Evolutionary conservation across 2,888 invertebrate species (phyloP).

Genomic region (Drosophila melanocephala): DNA sequence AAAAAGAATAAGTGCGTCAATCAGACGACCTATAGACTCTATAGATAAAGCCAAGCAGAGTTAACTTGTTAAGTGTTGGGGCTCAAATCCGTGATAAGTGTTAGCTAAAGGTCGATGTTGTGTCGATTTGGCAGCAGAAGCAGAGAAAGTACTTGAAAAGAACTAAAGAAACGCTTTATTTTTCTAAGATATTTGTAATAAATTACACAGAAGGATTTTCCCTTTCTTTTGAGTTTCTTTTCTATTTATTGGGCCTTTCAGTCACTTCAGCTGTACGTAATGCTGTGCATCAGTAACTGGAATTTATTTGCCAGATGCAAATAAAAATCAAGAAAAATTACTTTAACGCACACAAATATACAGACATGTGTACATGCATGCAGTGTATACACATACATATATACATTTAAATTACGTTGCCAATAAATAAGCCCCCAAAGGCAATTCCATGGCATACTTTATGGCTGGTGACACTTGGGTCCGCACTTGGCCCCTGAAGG

Average conservation of each 20-base stretch:
- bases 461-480: conserved; percentile 56
- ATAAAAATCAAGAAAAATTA: conserved; percentile 57
- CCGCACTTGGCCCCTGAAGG: conserved; percentile 19
- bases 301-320: conserved; percentile 42
- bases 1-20: background rate
- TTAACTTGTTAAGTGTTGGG: conserved; percentile 20
- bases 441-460: conserved; percentile 62
- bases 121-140: background rate
- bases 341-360: conserved; percentile 24
- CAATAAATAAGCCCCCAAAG: conserved; percentile 56
- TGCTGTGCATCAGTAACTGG: conserved; percentile 18
- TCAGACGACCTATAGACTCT: conserved; percentile 17
- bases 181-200: background rate
- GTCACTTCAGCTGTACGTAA: background rate
- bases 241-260: background rate
- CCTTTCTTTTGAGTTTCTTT: background rate
- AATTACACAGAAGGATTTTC: background rate
- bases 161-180: background rate
- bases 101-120: background rate
- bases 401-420: conserved; percentile 47
- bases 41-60: conserved; percentile 16
- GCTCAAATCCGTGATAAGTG: conserved; percentile 10
- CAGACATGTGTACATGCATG: too few relatives aligned
- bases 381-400: background rate
- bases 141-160: background rate